Conservation (phyloP, 2,888 invertebrate genomes). For the Cerastis rubricosa region DNA sequence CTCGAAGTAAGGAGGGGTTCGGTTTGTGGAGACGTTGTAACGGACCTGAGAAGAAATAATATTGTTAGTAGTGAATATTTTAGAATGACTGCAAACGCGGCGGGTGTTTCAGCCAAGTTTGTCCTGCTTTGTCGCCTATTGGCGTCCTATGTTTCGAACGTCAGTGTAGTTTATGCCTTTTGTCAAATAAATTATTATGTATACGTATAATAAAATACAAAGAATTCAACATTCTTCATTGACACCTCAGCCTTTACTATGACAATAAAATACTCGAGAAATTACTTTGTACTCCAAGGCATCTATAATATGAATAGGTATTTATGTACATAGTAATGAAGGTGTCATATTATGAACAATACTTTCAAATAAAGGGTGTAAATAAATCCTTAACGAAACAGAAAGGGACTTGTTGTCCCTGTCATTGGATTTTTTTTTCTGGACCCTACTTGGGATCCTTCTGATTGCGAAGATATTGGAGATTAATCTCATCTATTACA, state of each 20-base stretch:
- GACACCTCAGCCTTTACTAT: background rate
- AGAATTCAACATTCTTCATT: background rate
- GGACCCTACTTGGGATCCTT: no score
- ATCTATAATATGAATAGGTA: background rate
- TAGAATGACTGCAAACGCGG: background rate
- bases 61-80: background rate
- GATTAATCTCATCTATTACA: no score
- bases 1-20: constrained; percentile 93
- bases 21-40: constrained; percentile 92
- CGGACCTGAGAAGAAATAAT: constrained; percentile 83
- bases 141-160: background rate
- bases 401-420: no score
- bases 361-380: background rate
- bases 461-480: no score
- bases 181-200: background rate
- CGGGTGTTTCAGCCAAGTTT: background rate
- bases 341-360: no score
- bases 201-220: background rate
- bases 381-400: no score
- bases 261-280: no score
- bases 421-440: no score
- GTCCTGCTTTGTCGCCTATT: background rate
- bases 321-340: no score
- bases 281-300: background rate
- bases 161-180: background rate